Percentiles rank a stretch among this genome's conserved stretches.
Conservation (phyloP, 2,888 invertebrate species). For the Linnaemya tessellans region DNA sequence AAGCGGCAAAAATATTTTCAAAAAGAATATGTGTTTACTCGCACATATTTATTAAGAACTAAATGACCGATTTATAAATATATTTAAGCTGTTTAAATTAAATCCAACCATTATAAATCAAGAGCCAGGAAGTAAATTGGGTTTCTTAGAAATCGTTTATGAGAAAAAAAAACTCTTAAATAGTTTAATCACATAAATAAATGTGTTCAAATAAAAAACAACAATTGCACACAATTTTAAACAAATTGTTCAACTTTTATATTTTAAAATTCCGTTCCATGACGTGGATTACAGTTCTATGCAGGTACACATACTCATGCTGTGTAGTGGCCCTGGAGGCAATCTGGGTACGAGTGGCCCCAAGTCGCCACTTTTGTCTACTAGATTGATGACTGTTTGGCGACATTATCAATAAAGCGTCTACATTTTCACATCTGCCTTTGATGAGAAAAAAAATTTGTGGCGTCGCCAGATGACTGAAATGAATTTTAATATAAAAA, state of each 20-base stretch:
- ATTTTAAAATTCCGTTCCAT: slow-evolving; percentile 41
- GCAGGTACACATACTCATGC: background rate
- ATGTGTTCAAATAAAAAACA: background rate
- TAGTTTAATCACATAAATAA: background rate
- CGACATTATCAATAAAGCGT: too few relatives aligned
- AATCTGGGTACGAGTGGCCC: too few relatives aligned
- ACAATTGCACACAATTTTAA: slow-evolving; percentile 1
- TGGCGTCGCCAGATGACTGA: too few relatives aligned
- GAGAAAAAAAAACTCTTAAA: background rate
- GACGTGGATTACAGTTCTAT: slow-evolving; percentile 24
- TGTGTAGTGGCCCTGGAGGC: too few relatives aligned
- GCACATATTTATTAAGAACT: too few relatives aligned
- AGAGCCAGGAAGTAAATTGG: slow-evolving; percentile 11
- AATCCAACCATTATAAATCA: background rate
- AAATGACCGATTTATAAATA: too few relatives aligned
- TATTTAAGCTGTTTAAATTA: too few relatives aligned
- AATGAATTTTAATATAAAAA: too few relatives aligned
- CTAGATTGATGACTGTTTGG: too few relatives aligned
- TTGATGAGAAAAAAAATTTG: too few relatives aligned
- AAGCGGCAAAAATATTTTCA: background rate
- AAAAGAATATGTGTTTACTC: background rate
- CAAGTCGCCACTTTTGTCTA: too few relatives aligned
- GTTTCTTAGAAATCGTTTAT: slow-evolving; percentile 19
- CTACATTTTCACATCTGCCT: too few relatives aligned
- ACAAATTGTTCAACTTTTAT: slow-evolving; percentile 46